These are phyloP conservation scores for Eilema caniola DNA, from an alignment of 2,888 invertebrate genomes.

Conservation along the genomic window DNA sequence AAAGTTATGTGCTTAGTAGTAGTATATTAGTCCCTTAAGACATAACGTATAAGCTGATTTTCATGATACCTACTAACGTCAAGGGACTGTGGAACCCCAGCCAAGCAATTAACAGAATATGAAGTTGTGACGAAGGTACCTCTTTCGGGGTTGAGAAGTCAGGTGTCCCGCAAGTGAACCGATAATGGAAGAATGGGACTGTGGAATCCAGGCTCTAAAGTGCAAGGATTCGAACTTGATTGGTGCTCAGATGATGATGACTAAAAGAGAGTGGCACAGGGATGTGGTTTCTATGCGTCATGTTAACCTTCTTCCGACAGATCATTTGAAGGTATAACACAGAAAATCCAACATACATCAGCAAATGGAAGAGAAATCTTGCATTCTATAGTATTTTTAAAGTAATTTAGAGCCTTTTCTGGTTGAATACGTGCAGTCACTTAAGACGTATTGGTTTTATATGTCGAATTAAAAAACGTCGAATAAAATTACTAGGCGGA, in stretches of 20 bases:
- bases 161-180: too few species aligned
- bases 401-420: background rate
- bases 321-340: background rate
- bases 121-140: too few species aligned
- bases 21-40: too few species aligned
- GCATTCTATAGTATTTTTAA: background rate
- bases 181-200: too few species aligned
- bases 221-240: background rate
- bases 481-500: background rate
- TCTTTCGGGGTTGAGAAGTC: too few species aligned
- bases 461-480: background rate
- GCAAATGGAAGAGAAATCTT: background rate
- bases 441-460: background rate
- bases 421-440: background rate
- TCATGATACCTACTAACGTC: too few species aligned
- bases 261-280: background rate
- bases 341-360: background rate
- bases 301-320: background rate
- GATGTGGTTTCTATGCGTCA: conserved; percentile 2
- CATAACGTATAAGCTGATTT: too few species aligned
- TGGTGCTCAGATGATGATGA: background rate
- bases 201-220: background rate
- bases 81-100: too few species aligned
- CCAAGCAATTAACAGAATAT: too few species aligned
- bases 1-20: background rate